A percentile compares a stretch with the other conserved stretches of the same genome.
phyloP scores from a whole-genome alignment of 1,140 invertebrate genomes.

The Oreohelix idahoensis region DNA sequence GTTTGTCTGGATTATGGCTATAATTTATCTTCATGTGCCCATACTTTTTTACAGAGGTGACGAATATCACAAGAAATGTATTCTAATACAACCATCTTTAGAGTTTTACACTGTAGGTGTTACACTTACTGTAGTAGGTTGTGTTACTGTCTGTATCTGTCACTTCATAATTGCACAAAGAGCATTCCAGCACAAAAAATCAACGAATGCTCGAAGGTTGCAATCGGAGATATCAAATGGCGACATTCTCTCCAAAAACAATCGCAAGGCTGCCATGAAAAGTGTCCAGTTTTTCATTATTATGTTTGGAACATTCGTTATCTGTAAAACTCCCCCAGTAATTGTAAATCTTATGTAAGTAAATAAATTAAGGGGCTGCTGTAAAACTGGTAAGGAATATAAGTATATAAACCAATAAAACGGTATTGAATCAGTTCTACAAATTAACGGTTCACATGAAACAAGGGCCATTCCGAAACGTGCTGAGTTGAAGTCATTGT shows the following conservation, averaged over 20 bases:
- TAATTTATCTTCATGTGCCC: background rate
- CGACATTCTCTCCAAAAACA: background rate
- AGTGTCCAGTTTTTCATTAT: background rate
- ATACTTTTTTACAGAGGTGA: background rate
- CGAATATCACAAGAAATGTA: background rate
- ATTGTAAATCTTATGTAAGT: too few relatives aligned
- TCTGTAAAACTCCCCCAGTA: background rate
- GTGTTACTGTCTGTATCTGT: background rate
- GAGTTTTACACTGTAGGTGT: background rate
- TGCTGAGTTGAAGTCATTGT: too few relatives aligned
- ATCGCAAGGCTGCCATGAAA: background rate
- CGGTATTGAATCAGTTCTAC: too few relatives aligned
- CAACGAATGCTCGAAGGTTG: background rate
- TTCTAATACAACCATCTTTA: background rate
- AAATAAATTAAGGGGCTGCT: too few relatives aligned
- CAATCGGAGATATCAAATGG: background rate
- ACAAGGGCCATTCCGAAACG: too few relatives aligned
- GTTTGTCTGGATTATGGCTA: background rate
- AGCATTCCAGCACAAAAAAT: background rate
- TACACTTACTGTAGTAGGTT: background rate
- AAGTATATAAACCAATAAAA: too few relatives aligned
- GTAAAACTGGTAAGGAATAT: too few relatives aligned
- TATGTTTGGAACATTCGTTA: background rate
- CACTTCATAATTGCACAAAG: background rate
- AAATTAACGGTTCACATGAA: too few relatives aligned